phyloP scores from a whole-genome alignment of 53 echinoderm and acorn worm genomes.

The Holothuria leucospilota region DNA sequence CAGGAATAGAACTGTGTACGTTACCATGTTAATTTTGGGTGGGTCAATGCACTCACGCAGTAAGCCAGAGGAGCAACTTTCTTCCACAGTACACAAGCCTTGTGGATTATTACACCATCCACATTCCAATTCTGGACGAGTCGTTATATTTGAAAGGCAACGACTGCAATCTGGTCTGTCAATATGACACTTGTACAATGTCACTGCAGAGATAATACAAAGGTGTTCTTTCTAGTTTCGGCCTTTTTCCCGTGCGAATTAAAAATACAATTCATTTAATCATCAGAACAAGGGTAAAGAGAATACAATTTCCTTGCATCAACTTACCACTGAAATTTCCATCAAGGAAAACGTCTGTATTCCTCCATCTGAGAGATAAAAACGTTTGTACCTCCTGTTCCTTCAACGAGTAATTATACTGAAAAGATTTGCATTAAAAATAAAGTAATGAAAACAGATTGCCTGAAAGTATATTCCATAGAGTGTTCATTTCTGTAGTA shows the following conservation, averaged over 20 bases:
- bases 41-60: neutral
- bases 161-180: slow-evolving; percentile 60
- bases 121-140: slow-evolving; percentile 60
- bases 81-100: neutral
- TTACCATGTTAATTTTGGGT: neutral
- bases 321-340: slow-evolving; percentile 1
- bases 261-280: too few species aligned
- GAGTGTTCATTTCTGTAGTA: too few species aligned
- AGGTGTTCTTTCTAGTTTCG: neutral
- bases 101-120: slow-evolving; percentile 59
- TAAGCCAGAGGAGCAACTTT: neutral
- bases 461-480: too few species aligned
- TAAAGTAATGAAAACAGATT: too few species aligned
- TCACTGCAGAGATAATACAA: slow-evolving; percentile 49
- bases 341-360: neutral
- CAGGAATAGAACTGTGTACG: too few species aligned
- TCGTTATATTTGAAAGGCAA: slow-evolving; percentile 39
- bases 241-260: too few species aligned
- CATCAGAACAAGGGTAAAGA: too few species aligned
- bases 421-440: too few species aligned
- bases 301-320: too few species aligned
- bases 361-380: neutral
- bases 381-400: too few species aligned
- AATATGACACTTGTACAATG: slow-evolving; percentile 67
- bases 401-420: too few species aligned